Percentiles rank a stretch among this genome's conserved stretches.
Conservation (phyloP, 2,113 vertebrate species). For the Ibidorhyncha struthersii region DNA sequence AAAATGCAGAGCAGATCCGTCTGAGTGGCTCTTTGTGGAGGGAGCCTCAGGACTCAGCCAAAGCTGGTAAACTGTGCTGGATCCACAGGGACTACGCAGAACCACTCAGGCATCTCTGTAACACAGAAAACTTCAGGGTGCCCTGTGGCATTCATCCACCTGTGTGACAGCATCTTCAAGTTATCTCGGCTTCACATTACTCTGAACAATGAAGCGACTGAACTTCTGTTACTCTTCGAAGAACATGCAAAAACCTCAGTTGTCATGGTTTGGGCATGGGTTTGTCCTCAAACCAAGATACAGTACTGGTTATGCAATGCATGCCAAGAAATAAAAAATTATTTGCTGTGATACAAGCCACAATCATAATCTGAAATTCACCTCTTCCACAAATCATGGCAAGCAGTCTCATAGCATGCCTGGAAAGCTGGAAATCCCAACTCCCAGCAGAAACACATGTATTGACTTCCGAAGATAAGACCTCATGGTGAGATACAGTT, state of each 20-base stretch:
- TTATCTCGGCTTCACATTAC: neutral
- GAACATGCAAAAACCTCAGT: neutral
- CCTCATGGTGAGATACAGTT: neutral
- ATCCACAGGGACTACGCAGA: neutral
- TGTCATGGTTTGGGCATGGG: too few species aligned
- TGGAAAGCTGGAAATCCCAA: neutral
- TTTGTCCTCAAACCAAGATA: too few species aligned
- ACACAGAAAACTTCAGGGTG: neutral
- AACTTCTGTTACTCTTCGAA: neutral
- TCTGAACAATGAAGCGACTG: neutral
- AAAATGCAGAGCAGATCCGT: neutral
- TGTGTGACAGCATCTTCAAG: neutral
- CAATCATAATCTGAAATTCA: neutral
- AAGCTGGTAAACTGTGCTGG: neutral
- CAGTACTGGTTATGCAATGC: neutral
- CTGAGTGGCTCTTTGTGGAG: neutral
- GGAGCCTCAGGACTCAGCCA: neutral
- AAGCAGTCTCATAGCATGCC: neutral
- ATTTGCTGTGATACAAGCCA: neutral
- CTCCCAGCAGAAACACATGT: neutral
- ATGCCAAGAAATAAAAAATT: neutral
- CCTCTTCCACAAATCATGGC: neutral
- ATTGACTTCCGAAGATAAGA: neutral
- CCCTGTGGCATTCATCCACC: neutral
- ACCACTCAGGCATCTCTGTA: neutral